phyloP scores from a whole-genome alignment of 2,113 vertebrate species.

The Muntiacus reevesi region DNA sequence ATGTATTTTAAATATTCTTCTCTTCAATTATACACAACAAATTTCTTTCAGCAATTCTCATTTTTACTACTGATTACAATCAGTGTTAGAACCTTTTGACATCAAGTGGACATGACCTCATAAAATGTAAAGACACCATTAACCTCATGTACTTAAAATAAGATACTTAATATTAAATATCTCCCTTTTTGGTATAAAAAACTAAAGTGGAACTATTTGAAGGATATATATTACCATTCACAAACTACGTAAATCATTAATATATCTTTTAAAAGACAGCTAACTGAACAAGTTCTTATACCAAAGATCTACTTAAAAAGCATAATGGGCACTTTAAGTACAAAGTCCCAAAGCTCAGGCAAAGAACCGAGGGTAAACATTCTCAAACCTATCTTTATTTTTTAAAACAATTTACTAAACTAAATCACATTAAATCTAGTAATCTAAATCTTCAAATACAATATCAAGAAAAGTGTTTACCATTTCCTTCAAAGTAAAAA shows the following conservation, averaged over 20 bases:
- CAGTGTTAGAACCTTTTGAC: constrained; percentile 73
- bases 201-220: constrained; percentile 71
- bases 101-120: constrained; percentile 76
- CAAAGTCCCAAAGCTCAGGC: neutral
- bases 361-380: neutral
- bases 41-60: constrained; percentile 59
- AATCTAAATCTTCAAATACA: neutral
- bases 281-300: constrained; percentile 40
- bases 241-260: constrained; percentile 42
- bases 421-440: neutral
- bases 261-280: constrained; percentile 2
- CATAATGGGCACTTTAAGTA: neutral
- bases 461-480: neutral
- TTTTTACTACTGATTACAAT: constrained; percentile 76
- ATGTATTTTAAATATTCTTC: constrained; percentile 72
- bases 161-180: constrained; percentile 75
- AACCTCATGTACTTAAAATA: constrained; percentile 78
- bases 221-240: constrained; percentile 71
- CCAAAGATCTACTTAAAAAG: constrained; percentile 2
- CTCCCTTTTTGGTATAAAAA: constrained; percentile 73
- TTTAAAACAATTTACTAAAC: neutral
- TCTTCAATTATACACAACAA: constrained; percentile 64
- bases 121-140: constrained; percentile 80
- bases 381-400: constrained; percentile 22
- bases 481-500: neutral